Percentiles rank a stretch among this genome's conserved stretches.
Conservation (phyloP, 2,888 invertebrate genomes). For the Xestia ashworthii region DNA sequence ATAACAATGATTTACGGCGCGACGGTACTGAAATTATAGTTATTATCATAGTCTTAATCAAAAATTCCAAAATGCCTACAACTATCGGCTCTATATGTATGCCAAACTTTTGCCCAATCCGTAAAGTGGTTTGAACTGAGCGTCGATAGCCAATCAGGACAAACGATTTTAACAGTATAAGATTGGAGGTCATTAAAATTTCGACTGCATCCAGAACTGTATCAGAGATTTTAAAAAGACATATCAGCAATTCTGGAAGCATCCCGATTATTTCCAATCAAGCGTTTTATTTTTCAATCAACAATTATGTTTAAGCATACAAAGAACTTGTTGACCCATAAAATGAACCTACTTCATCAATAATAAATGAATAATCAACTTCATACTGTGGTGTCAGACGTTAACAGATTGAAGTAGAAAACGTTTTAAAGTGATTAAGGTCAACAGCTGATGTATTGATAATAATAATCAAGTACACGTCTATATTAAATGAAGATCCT, state of each 20-base stretch:
- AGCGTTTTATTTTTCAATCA: background rate
- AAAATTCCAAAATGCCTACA: too few relatives aligned
- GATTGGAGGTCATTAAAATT: background rate
- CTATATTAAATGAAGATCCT: constrained; percentile 19
- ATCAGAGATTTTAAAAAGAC: background rate
- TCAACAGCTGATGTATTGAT: constrained; percentile 13
- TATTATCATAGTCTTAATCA: too few relatives aligned
- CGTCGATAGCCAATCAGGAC: too few relatives aligned
- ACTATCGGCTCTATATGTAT: too few relatives aligned
- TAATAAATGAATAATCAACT: constrained; percentile 26
- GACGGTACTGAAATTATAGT: too few relatives aligned
- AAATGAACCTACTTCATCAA: constrained; percentile 9
- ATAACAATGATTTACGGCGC: too few relatives aligned
- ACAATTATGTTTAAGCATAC: background rate
- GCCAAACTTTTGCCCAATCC: too few relatives aligned
- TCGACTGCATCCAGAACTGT: background rate
- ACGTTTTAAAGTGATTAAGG: constrained; percentile 45
- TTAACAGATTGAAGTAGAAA: constrained; percentile 47
- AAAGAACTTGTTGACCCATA: background rate
- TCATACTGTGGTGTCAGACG: constrained; percentile 16
- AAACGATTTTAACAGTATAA: too few relatives aligned
- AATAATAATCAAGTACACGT: constrained; percentile 21
- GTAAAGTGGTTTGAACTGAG: too few relatives aligned
- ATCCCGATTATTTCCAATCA: background rate
- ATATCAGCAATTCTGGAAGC: background rate